A percentile compares a stretch with the other conserved stretches of the same genome.
These are phyloP conservation scores for Oncorhynchus gorbuscha DNA, from an alignment of 2,113 vertebrate genomes.

Conservation along the genomic window DNA sequence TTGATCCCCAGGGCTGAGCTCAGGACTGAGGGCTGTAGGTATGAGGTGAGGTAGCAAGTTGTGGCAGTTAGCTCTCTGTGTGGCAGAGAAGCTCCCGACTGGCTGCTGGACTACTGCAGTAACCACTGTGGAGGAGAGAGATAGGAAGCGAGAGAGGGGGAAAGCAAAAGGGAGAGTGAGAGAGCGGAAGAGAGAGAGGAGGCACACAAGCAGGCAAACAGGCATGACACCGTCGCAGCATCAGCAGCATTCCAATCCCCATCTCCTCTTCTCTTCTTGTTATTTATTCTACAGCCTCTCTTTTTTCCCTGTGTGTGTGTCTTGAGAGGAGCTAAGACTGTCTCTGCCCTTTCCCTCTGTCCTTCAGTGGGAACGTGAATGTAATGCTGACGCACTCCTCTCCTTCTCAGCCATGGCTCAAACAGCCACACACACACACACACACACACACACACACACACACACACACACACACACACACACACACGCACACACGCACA, in stretches of 20 bases:
- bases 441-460: fast-evolving
- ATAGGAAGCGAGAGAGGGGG: slow-evolving; percentile 36
- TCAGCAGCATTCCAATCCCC: slow-evolving; percentile 54
- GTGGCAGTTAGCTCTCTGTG: slow-evolving; percentile 74
- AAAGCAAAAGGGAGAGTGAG: slow-evolving; percentile 36
- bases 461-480: too few relatives aligned
- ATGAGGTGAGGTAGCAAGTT: slow-evolving; percentile 77
- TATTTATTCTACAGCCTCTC: slow-evolving; percentile 69
- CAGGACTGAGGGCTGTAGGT: not conserved
- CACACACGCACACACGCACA: too few relatives aligned
- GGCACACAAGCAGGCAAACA: slow-evolving; percentile 44
- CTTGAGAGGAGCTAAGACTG: slow-evolving; percentile 82
- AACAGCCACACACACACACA: slow-evolving; percentile 49
- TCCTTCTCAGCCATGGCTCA: slow-evolving; percentile 69
- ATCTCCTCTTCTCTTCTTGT: slow-evolving; percentile 66
- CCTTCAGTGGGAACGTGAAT: slow-evolving; percentile 91
- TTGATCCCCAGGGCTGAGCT: slow-evolving; percentile 28
- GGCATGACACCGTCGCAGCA: slow-evolving; percentile 71
- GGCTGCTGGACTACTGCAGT: slow-evolving; percentile 78
- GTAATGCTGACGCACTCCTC: slow-evolving; percentile 91
- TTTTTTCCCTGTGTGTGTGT: slow-evolving; percentile 61
- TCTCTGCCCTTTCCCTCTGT: slow-evolving; percentile 91
- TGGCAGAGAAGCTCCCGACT: slow-evolving; percentile 74
- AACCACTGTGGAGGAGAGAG: slow-evolving; percentile 54
- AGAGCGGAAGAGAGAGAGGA: slow-evolving; percentile 40